Evolutionary conservation across 1,140 invertebrate species (phyloP), one percentile per base, ranked within the genome.

Genomic region (Harlomillsia oculata): DNA sequence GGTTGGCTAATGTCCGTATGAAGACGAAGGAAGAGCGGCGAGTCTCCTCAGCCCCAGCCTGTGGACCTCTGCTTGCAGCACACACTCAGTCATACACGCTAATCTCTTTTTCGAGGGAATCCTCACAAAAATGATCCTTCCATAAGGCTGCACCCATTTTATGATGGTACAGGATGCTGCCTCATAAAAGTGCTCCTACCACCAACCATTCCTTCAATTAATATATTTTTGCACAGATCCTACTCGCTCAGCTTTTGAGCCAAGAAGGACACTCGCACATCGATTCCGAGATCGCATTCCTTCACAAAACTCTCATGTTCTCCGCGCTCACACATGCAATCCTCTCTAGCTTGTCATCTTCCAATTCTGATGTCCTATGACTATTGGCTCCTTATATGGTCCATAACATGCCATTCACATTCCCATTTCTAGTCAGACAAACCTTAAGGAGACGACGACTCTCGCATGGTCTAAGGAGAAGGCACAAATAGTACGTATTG

Each of bases 161-260:
- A 58, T 58, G 56, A 52, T 23, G 28, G 56, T 32, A 32, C 56
- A 58, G 56, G 39, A 58, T 58, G 48, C 45, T 56, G 48, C n/a
- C 40, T 58, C 56, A 58, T 58, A 58, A 58, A 58, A 58, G 56
- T 58, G 28, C 49, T 58, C 48, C 30, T 25, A 52, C 48, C 55
- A 34, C 39, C 39, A 48, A 39, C 49, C 54, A 56, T 50, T 56
- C 46, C 54, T 52, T 52, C 56, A 58, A 58, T 58, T 58, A 58
- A 58, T 58, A 58, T 58, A 56, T 56, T 56, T 56, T 56, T 56
- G 40, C 29, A 34, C 53, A 44, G 30, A 56, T 16, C 20, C 25
- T 32, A 36, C 46, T 50, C 46, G 23, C 9, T 32, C 28, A 5
- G 3, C 9, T 11, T n/a, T n/a, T n/a, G 34, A 48, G 45, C 45